These are phyloP conservation scores for Conus betulinus DNA, from an alignment of 1,140 invertebrate species.

Conservation along the genomic window DNA sequence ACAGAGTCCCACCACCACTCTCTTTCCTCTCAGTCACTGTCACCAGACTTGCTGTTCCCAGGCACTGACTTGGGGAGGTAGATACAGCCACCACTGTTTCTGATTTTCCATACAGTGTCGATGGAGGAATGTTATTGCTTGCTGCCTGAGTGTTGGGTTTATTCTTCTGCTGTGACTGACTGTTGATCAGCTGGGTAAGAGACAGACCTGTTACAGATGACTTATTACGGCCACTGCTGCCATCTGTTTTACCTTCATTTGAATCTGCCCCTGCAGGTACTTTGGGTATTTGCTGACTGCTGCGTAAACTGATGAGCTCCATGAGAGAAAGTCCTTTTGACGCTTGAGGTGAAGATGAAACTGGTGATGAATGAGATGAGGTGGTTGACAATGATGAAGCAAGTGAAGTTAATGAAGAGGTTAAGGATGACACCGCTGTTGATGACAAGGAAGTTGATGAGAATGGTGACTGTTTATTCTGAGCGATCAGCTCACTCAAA, in stretches of 20 bases:
- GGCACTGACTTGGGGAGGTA: no score
- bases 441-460: not conserved
- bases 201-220: not conserved
- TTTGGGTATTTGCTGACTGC: not conserved
- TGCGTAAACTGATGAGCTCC: not conserved
- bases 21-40: not conserved
- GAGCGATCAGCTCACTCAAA: conserved; percentile 3
- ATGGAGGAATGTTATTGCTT: not conserved
- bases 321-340: not conserved
- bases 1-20: not conserved
- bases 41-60: not conserved
- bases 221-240: not conserved
- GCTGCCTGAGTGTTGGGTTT: not conserved
- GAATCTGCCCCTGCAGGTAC: not conserved
- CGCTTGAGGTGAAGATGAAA: not conserved
- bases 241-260: not conserved
- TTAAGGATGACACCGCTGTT: not conserved
- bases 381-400: not conserved
- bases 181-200: conserved; percentile 17
- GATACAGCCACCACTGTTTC: conserved; percentile 36
- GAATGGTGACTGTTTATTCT: not conserved
- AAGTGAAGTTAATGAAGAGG: not conserved
- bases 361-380: not conserved
- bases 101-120: not conserved
- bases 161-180: not conserved